Conservation (phyloP, 2,888 invertebrate species). For the Lampropteryx suffumata region DNA sequence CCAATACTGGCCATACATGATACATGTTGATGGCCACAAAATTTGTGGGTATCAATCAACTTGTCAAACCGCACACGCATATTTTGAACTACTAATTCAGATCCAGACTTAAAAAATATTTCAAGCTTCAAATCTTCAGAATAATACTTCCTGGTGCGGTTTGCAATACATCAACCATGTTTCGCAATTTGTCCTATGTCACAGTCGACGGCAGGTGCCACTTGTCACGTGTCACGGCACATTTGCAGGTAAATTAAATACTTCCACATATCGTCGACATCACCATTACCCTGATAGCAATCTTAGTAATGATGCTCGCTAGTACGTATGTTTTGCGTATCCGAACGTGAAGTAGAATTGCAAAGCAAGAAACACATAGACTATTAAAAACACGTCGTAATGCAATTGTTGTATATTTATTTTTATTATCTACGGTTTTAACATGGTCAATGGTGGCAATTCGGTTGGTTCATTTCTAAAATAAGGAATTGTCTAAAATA, state of each 20-base stretch:
- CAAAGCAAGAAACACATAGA: neutral
- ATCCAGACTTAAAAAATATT: neutral
- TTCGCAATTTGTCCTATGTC: constrained; percentile 17
- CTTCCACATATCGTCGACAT: constrained; percentile 18
- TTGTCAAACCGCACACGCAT: too few species aligned
- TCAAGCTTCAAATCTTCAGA: neutral
- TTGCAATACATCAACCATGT: constrained; percentile 7
- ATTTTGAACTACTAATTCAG: neutral
- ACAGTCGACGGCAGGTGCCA: constrained; percentile 38
- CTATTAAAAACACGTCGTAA: too few species aligned
- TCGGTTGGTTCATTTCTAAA: too few species aligned
- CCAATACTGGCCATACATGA: too few species aligned
- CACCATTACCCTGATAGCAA: constrained; percentile 18
- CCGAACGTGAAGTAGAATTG: neutral
- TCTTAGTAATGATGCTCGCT: constrained; percentile 19
- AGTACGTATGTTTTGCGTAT: constrained; percentile 13
- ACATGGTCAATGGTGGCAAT: too few species aligned
- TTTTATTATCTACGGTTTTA: too few species aligned
- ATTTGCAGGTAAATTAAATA: constrained; percentile 30
- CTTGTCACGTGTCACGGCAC: constrained; percentile 41
- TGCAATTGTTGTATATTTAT: too few species aligned
- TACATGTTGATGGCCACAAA: too few species aligned
- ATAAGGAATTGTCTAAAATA: too few species aligned
- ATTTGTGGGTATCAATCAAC: too few species aligned
- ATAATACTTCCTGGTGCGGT: constrained; percentile 3